phyloP scores from a whole-genome alignment of 1,140 invertebrate genomes.

The Sarcophaga bullata region DNA sequence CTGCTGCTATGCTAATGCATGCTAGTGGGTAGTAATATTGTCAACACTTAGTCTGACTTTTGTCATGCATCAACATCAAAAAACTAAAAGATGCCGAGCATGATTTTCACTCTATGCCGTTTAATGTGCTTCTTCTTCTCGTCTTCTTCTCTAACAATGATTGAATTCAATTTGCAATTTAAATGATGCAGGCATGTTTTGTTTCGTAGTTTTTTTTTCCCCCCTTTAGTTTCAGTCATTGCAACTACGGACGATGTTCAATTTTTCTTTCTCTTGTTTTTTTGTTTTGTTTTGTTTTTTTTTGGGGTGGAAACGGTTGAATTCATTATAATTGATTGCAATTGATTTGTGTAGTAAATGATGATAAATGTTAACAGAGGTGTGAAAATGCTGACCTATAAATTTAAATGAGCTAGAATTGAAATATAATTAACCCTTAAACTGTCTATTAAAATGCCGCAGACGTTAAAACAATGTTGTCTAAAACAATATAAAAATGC shows the following conservation, averaged over 20 bases:
- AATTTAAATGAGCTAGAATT: no score
- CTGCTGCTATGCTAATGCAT: no score
- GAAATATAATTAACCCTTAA: no score
- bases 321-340: background rate
- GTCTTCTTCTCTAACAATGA: slow-evolving; percentile 29
- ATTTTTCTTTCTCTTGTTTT: no score
- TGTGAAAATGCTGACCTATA: slow-evolving; percentile 13
- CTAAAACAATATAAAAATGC: no score
- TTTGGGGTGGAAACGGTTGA: background rate
- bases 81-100: slow-evolving; percentile 22
- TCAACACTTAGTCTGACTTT: slow-evolving; percentile 20
- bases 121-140: background rate
- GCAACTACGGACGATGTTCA: background rate
- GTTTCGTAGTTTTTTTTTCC: background rate
- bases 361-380: background rate
- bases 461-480: no score
- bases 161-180: slow-evolving; percentile 41
- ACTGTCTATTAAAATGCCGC: no score
- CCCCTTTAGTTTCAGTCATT: slow-evolving; percentile 5
- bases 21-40: background rate
- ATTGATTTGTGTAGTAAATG: background rate
- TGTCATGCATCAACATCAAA: slow-evolving; percentile 26
- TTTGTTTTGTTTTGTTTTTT: no score
- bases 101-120: background rate
- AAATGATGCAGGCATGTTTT: slow-evolving; percentile 11